Base-by-base conservation (phyloP, 2,797 vertebrate species). In the Peromyscus melanophrys region DNA sequence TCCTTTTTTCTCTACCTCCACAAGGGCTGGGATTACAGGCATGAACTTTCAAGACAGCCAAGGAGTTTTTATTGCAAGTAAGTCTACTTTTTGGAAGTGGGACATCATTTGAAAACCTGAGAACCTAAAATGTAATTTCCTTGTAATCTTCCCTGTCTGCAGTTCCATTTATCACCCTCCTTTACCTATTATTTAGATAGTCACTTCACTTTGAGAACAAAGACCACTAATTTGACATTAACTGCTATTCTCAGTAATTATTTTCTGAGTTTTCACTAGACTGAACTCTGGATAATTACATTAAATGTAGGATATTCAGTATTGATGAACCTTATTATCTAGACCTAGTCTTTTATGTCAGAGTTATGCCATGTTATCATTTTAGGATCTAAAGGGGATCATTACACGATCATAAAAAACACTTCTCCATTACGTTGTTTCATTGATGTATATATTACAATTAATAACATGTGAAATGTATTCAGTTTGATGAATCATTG, bases 191-290 rank as follows among this genome's bases (percentile, higher is more conserved):
- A 76, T 85, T 92, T 69, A 97, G 63, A 63, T 83, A 55, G 71
- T 89, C 5, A 40, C 29, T 93, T 93, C 89, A 73, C 21, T 95
- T 95, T 92, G 65, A 95, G 31, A 71, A 71, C n/a, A 89, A 49
- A 75, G n/a, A 89, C 69, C 81, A 49, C 25, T 89, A 94, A 94
- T 86, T 95, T 89, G 65, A 71, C 31, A 85, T 61, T 85, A 80
- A 65, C 34, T 40, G 73, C 57, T 75, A 94, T 86, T 69, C 46
- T 92, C 34, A 27, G 40, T 75, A 96, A 92, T 89, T 92, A 81
- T 89, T 89, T 85, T 86, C 52, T 65, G 80, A 73, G 69, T 86
- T 89, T 94, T 55, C 43, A 43, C 84, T 89, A 90, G 75, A 71
- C 19, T 27, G 91, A 85, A 75, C 84, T 85, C 19, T 89, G 25